Percentiles rank a stretch among this genome's conserved stretches.
Conservation (phyloP, 2,113 vertebrate species). For the Argyrosomus japonicus region DNA sequence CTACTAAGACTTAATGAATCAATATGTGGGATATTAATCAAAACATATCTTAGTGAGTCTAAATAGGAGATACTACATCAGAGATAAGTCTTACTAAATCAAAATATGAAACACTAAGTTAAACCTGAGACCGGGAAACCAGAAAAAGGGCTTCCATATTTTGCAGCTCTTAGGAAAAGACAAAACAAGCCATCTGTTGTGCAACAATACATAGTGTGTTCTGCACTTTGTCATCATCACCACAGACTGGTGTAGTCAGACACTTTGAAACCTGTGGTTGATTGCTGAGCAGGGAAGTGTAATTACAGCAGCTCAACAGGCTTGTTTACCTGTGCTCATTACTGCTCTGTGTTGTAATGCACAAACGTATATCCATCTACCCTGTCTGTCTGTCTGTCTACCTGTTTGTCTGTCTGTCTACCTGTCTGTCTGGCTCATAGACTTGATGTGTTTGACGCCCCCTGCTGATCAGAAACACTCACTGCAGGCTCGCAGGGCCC, state of each 20-base stretch:
- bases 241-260: constrained; percentile 41
- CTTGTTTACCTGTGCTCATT: not conserved
- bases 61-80: too few species aligned
- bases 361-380: not conserved
- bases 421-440: not conserved
- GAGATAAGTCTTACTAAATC: too few species aligned
- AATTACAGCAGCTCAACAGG: constrained; percentile 43
- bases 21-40: too few species aligned
- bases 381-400: constrained; percentile 2
- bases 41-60: too few species aligned
- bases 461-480: constrained; percentile 48
- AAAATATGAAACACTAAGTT: not conserved
- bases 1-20: too few species aligned
- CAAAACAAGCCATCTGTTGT: constrained; percentile 28
- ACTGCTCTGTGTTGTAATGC: not conserved
- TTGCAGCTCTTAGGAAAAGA: not conserved
- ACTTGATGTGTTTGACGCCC: constrained; percentile 36
- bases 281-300: constrained; percentile 15
- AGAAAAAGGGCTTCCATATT: not conserved
- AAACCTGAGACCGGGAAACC: too few species aligned
- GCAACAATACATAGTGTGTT: constrained; percentile 33
- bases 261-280: constrained; percentile 40
- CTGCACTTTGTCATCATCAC: constrained; percentile 37
- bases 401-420: constrained; percentile 7
- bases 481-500: constrained; percentile 19